These are phyloP conservation scores for Aelia acuminata DNA, from an alignment of 2,888 invertebrate genomes.

Conservation along the genomic window DNA sequence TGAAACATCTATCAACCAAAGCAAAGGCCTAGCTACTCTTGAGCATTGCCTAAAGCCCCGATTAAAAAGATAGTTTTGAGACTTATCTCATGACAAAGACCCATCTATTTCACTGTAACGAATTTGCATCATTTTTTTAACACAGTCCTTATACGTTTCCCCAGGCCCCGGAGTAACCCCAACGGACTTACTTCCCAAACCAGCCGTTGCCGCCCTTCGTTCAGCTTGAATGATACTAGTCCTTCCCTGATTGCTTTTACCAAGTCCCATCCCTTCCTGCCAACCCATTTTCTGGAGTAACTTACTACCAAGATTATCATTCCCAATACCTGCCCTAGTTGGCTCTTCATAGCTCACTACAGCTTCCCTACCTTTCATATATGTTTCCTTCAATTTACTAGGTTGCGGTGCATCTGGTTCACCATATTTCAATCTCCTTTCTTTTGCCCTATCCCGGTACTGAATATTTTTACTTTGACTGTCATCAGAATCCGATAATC, in stretches of 20 bases:
- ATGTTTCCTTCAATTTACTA: slow-evolving; percentile 81
- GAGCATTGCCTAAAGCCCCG: neutral
- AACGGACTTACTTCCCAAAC: slow-evolving; percentile 87
- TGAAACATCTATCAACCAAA: neutral
- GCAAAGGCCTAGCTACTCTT: neutral
- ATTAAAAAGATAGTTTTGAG: neutral
- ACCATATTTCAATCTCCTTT: slow-evolving; percentile 93
- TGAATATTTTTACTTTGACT: slow-evolving; percentile 70
- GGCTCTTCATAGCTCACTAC: slow-evolving; percentile 71
- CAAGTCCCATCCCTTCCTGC: slow-evolving; percentile 96
- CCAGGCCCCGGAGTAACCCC: slow-evolving; percentile 85
- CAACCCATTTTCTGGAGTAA: slow-evolving; percentile 99
- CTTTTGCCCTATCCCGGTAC: slow-evolving; percentile 97
- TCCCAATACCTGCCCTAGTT: slow-evolving; percentile 80
- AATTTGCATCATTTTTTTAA: slow-evolving; percentile 90
- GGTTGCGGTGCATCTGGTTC: slow-evolving; percentile 85
- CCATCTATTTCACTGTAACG: slow-evolving; percentile 79
- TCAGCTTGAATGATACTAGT: slow-evolving; percentile 91
- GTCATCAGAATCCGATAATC: slow-evolving; percentile 71
- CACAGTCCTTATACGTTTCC: slow-evolving; percentile 90
- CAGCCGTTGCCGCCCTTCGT: slow-evolving; percentile 81
- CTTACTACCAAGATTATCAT: slow-evolving; percentile 94
- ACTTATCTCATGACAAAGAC: slow-evolving; percentile 37
- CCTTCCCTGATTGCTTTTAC: slow-evolving; percentile 92
- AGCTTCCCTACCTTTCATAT: slow-evolving; percentile 74